Base-by-base conservation (phyloP, 2,888 invertebrate genomes). In the Sialis fuliginosa region DNA sequence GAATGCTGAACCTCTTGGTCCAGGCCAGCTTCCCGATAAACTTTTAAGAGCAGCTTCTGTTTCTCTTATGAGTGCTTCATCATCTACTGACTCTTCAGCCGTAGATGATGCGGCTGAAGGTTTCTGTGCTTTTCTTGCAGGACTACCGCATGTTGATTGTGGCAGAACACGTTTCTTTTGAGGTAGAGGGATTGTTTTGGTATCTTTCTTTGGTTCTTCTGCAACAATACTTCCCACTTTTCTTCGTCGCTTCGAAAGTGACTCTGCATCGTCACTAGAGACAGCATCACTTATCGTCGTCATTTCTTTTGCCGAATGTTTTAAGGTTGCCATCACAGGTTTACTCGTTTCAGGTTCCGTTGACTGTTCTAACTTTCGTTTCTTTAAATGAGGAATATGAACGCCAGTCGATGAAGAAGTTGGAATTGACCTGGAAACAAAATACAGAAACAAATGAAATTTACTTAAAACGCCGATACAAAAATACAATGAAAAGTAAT, bases 1-100 rank as follows among this genome's bases (percentile, higher is more conserved):
- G 56, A 80, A 80, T 6, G 70, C 59, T 33, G 75, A 74, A 6
- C 74, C 74, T 42, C 79, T 66, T 31, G 78, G 77, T 9, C 82
- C 82, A 6, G 81, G 78, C 83, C 88, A 88, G 61, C 81, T 86
- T 10, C 86, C 87, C 0, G 89, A 87, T n/a, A 91, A 67, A 54
- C 84, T 84, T 62, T 86, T 85, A 33, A 91, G 64, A 0, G 89
- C 89, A 1, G 86, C 86, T 61, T 90, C 89, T 3, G 91, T 89
- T 63, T 91, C 90, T 45, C 86, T 72, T 51, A 91, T 86, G 47
- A 88, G 71, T 0, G 80, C 81, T 61, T 90, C 90, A 58, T 88
- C 84, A 55, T 86, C 85, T 13, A 54, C 57, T 10, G 56, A 58
- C 45, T 60, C 60, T 46, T 65, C 65, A 47, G 60, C 59, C 7